Conservation (phyloP, 2,113 vertebrate species). For the Saguinus midas region DNA sequence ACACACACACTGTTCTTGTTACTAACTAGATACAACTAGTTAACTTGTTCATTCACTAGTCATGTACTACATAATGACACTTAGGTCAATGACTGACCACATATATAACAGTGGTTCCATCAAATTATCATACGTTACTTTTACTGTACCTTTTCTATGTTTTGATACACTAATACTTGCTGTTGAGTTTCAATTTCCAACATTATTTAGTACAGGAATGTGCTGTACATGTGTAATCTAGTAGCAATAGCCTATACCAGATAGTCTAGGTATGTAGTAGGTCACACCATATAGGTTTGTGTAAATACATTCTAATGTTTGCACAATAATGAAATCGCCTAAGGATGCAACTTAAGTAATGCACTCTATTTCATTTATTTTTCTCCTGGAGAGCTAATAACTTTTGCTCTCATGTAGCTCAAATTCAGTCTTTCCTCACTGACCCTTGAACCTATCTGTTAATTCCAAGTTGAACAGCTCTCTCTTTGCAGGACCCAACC, state of each 20-base stretch:
- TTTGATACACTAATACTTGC: not conserved
- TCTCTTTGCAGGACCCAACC: not conserved
- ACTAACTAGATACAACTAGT: not conserved
- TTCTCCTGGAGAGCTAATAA: not conserved
- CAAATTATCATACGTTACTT: not conserved
- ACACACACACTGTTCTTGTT: not conserved
- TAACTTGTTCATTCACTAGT: not conserved
- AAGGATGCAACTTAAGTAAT: not conserved
- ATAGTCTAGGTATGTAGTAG: not conserved
- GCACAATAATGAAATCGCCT: not conserved
- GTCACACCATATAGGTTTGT: not conserved
- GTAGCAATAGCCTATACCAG: not conserved
- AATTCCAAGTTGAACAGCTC: not conserved
- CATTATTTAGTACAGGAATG: not conserved
- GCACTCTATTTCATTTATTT: not conserved
- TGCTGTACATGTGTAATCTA: not conserved
- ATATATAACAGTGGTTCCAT: not conserved
- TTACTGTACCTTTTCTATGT: not conserved
- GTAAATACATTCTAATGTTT: not conserved
- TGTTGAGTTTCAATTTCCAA: not conserved
- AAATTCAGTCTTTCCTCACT: not conserved
- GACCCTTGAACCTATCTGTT: not conserved
- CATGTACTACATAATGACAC: not conserved
- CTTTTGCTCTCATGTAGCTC: not conserved
- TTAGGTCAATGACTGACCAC: not conserved